Evolutionary conservation across 2,113 vertebrate species (phyloP), one percentile per base, ranked within the genome.

Genomic region (Podilymbus podiceps): DNA sequence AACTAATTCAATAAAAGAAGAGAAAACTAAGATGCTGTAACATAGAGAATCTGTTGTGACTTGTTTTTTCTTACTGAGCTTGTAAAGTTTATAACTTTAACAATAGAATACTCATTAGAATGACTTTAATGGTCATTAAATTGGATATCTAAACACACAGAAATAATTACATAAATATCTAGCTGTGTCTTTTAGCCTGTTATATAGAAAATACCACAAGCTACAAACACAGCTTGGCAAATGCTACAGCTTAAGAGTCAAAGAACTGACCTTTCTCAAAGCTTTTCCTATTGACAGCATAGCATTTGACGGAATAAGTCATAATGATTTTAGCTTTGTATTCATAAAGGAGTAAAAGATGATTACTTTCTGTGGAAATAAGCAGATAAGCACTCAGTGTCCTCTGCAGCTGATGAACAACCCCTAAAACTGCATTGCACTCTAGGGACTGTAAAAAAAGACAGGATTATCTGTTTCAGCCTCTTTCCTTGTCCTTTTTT

Each of bases 231-330:
- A 72, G 47, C 49, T 90, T 50, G 38, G 49, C 62, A 93, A 82
- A 82, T 71, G 64, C 22, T 90, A 44, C 38, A 56, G 81, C 35
- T 89, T 82, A 76, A 42, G 85, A 79, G 79, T 85, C 85, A 83
- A 89, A 73, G 46, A 74, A 42, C 38, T 94, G 96, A 95, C 76
- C 92, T 96, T 96, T 96, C 58, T 89, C 62, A 89, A 64, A 88
- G 85, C 16, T 81, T 82, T 92, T 88, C 49, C 38, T n/a, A 77
- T 58, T 96, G 86, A 93, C 77, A 91, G 59, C 4, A 6, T 38
- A 90, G 28, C 35, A 83, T 93, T 90, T 97, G 94, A 95, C 84
- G 74, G 67, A 95, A 91, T 94, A 95, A 96, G 76, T 91, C 91
- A 94, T 66, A 96, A 79, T 63, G 86, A 94, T 89, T 96, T 95